Evolutionary conservation across 2,797 vertebrate genomes (phyloP).

Genomic region (Florisuga fusca): DNA sequence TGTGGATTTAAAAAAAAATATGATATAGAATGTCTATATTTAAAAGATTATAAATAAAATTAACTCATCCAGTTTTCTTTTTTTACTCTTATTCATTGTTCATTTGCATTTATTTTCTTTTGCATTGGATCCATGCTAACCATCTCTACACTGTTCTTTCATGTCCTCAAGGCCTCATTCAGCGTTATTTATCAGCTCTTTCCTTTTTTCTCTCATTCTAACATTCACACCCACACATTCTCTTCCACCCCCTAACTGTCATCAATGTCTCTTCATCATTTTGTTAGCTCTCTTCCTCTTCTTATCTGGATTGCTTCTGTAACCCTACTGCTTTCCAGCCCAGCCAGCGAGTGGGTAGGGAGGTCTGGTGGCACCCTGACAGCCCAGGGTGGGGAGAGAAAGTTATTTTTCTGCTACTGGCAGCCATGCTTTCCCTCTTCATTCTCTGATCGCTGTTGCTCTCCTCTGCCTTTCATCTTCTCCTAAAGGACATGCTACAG

Average conservation of each 20-base stretch:
- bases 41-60: neutral
- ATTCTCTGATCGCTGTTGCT: neutral
- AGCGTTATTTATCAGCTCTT: neutral
- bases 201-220: neutral
- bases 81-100: neutral
- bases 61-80: neutral
- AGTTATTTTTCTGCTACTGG: neutral
- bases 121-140: neutral
- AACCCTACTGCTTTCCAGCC: neutral
- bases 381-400: neutral
- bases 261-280: neutral
- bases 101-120: constrained; percentile 5
- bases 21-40: neutral
- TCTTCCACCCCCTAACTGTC: constrained; percentile 5
- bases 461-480: neutral
- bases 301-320: neutral
- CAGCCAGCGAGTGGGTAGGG: neutral
- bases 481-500: neutral
- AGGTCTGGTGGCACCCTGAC: neutral
- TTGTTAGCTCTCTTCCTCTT: neutral
- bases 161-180: neutral
- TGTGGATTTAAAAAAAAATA: neutral
- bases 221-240: neutral
- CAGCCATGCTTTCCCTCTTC: neutral
- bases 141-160: neutral